Evolutionary conservation across 1,140 invertebrate species (phyloP).

Genomic region (Heliconius hermathena): DNA sequence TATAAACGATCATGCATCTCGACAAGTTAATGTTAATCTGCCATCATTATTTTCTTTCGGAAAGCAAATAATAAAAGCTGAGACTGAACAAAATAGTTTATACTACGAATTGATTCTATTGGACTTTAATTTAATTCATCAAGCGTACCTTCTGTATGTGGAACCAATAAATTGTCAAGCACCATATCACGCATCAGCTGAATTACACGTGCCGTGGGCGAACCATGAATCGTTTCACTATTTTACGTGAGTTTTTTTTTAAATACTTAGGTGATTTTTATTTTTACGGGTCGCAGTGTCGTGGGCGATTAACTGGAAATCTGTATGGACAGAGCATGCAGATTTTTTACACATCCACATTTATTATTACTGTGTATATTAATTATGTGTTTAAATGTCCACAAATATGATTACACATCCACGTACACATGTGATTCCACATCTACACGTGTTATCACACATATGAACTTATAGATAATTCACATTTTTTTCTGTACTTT

Average conservation of each 20-base stretch:
- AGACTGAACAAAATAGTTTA: conserved; percentile 82
- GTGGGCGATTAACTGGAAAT: no score
- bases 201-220: conserved; percentile 85
- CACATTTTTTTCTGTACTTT: conserved; percentile 14
- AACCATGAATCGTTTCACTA: conserved; percentile 84
- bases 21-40: conserved; percentile 80
- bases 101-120: conserved; percentile 83
- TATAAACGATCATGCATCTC: conserved; percentile 82
- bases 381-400: no score
- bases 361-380: no score
- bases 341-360: no score
- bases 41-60: conserved; percentile 69
- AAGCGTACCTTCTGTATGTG: conserved; percentile 83
- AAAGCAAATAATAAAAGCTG: conserved; percentile 64
- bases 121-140: conserved; percentile 82
- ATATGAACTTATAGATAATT: no score
- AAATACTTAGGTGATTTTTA: no score
- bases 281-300: no score
- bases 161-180: conserved; percentile 79
- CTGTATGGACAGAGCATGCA: no score
- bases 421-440: no score
- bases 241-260: conserved; percentile 80
- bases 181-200: conserved; percentile 83
- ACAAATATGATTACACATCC: no score
- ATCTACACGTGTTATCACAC: no score